Evolutionary conservation across 2,888 invertebrate genomes (phyloP).

Genomic region (Drosophila anomalipes): DNA sequence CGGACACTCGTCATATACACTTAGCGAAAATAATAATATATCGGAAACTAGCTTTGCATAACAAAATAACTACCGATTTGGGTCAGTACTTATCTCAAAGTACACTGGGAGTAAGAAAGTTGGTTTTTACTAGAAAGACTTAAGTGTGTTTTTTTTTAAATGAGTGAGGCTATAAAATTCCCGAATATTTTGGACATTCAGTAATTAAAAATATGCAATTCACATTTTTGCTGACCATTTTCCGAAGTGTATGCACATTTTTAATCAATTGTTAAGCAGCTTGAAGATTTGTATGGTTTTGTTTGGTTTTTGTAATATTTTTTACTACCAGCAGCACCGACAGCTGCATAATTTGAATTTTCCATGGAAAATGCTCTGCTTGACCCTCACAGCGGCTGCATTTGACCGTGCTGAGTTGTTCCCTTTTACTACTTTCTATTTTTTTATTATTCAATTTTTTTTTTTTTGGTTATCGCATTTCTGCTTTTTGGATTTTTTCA

Average conservation of each 20-base stretch:
- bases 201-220: background rate
- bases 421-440: constrained; percentile 24
- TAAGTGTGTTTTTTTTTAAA: background rate
- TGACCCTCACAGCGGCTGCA: constrained; percentile 70
- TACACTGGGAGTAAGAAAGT: background rate
- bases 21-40: constrained; percentile 12
- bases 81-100: background rate
- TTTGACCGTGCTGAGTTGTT: constrained; percentile 65
- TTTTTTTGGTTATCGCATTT: constrained; percentile 52
- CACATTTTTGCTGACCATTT: background rate
- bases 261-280: constrained; percentile 55
- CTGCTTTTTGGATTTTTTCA: constrained; percentile 22
- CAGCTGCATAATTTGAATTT: constrained; percentile 72
- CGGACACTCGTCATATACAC: constrained; percentile 27
- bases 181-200: background rate
- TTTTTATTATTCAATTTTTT: constrained; percentile 24
- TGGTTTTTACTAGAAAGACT: background rate
- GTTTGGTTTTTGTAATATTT: constrained; percentile 30
- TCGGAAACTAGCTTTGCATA: background rate
- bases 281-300: constrained; percentile 21
- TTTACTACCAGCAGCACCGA: constrained; percentile 48
- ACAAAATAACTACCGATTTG: background rate
- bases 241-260: constrained; percentile 40
- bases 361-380: constrained; percentile 53
- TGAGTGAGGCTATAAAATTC: background rate